A percentile compares a stretch with the other conserved stretches of the same genome.
phyloP scores from a whole-genome alignment of 2,888 invertebrate genomes.

The Eudemis profundana region DNA sequence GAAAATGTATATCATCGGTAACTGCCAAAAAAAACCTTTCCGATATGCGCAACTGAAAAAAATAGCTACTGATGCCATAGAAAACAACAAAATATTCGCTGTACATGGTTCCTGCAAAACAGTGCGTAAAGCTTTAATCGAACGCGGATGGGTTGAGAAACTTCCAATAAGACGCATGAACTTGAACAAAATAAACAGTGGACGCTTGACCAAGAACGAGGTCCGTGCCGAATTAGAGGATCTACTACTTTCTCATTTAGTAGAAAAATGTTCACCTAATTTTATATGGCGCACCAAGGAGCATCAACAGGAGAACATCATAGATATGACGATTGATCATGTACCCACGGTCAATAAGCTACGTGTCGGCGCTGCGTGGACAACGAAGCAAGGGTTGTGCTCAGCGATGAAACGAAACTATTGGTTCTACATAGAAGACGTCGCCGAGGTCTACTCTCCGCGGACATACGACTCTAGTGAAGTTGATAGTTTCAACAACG shows the following conservation, averaged over 20 bases:
- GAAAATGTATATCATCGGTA: slow-evolving; percentile 67
- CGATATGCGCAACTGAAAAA: slow-evolving; percentile 71
- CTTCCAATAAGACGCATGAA: slow-evolving; percentile 74
- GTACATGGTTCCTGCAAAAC: slow-evolving; percentile 81
- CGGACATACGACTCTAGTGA: slow-evolving; percentile 88
- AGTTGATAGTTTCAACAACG: slow-evolving; percentile 86
- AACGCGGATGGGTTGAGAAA: slow-evolving; percentile 91
- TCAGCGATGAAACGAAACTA: slow-evolving; percentile 85
- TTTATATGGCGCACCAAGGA: slow-evolving; percentile 74
- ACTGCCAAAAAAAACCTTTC: slow-evolving; percentile 62
- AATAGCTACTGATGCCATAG: slow-evolving; percentile 78
- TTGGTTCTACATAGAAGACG: slow-evolving; percentile 86
- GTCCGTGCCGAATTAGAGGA: slow-evolving; percentile 68
- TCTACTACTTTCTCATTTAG: slow-evolving; percentile 73
- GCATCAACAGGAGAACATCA: slow-evolving; percentile 53
- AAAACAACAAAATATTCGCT: slow-evolving; percentile 82
- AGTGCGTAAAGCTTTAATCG: slow-evolving; percentile 85
- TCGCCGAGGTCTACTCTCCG: slow-evolving; percentile 89
- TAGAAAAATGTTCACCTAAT: slow-evolving; percentile 68
- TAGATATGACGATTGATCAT: slow-evolving; percentile 61
- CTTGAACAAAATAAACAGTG: slow-evolving; percentile 66
- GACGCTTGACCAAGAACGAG: slow-evolving; percentile 58
- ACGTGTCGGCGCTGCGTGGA: slow-evolving; percentile 70
- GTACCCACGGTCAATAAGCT: slow-evolving; percentile 71
- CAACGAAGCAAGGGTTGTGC: slow-evolving; percentile 80